phyloP scores from a whole-genome alignment of 2,113 vertebrate species.

The Cyanistes caeruleus region DNA sequence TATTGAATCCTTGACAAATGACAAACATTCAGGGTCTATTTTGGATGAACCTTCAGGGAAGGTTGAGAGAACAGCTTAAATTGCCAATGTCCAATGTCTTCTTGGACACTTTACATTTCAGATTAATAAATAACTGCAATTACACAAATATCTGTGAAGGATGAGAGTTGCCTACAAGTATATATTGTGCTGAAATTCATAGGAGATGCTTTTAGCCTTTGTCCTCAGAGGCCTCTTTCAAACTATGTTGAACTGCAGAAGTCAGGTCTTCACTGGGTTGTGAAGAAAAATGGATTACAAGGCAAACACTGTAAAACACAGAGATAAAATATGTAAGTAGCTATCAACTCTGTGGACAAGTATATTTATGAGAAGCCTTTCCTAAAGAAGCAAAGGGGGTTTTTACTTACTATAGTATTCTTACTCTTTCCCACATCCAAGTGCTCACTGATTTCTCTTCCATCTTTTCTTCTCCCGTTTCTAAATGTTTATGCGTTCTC shows the following conservation, averaged over 20 bases:
- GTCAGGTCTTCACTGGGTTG: not conserved
- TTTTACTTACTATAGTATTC: not conserved
- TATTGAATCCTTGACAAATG: slow-evolving; percentile 3
- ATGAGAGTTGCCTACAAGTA: not conserved
- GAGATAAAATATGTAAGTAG: not conserved
- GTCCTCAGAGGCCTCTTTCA: not conserved
- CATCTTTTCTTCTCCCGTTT: not conserved
- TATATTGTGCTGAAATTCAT: not conserved
- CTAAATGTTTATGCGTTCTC: not conserved
- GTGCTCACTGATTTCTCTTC: not conserved
- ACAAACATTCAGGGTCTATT: not conserved
- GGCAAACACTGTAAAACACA: not conserved
- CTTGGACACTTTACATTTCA: not conserved
- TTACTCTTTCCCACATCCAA: not conserved
- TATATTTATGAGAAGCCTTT: not conserved
- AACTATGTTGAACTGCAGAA: not conserved
- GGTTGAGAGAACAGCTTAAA: not conserved
- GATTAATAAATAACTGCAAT: slow-evolving; percentile 9
- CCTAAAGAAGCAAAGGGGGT: not conserved
- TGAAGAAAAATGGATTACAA: not conserved
- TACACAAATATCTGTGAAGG: not conserved
- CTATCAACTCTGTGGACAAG: not conserved
- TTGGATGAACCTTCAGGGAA: not conserved
- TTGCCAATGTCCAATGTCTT: not conserved
- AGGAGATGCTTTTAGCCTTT: not conserved